These are phyloP conservation scores for Microplitis deprimator DNA, from an alignment of 2,888 invertebrate species.

Conservation along the genomic window DNA sequence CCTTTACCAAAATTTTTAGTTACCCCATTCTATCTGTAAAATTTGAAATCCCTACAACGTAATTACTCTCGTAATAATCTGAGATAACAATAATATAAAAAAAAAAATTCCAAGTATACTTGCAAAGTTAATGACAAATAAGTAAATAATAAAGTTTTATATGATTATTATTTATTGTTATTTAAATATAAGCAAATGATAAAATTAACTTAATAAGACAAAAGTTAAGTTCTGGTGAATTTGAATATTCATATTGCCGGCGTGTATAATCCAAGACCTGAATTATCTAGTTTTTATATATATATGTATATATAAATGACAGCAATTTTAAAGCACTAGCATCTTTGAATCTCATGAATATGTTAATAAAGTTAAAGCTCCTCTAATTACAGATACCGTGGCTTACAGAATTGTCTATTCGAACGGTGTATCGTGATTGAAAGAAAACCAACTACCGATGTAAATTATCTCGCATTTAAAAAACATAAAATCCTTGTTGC, in stretches of 20 bases:
- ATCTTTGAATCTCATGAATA: conserved; percentile 46
- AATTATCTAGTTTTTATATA: conserved; percentile 35
- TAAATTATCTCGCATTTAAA: conserved; percentile 3
- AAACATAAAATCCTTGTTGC: not conserved
- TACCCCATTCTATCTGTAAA: too few relatives aligned
- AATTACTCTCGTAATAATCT: too few relatives aligned
- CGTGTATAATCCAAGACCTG: conserved; percentile 28
- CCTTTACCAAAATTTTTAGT: too few relatives aligned
- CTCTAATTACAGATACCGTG: conserved; percentile 29
- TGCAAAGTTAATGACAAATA: not conserved
- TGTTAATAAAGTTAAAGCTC: conserved; percentile 41
- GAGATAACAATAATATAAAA: too few relatives aligned
- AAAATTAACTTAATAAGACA: conserved; percentile 5
- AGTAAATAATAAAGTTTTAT: not conserved
- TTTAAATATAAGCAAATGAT: not conserved
- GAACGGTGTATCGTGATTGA: conserved; percentile 26
- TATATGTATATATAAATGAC: conserved; percentile 22
- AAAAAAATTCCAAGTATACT: too few relatives aligned
- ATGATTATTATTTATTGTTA: not conserved
- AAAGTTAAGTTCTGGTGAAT: not conserved
- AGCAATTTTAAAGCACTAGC: conserved; percentile 22
- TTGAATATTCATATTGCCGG: conserved; percentile 37
- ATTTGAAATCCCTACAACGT: too few relatives aligned
- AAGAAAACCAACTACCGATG: not conserved
- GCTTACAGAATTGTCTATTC: conserved; percentile 43